Percentiles rank a stretch among this genome's conserved stretches.
These are phyloP conservation scores for Zoanthus gigantus DNA, from an alignment of 92 coral and sea anemone species.

Conservation along the genomic window DNA sequence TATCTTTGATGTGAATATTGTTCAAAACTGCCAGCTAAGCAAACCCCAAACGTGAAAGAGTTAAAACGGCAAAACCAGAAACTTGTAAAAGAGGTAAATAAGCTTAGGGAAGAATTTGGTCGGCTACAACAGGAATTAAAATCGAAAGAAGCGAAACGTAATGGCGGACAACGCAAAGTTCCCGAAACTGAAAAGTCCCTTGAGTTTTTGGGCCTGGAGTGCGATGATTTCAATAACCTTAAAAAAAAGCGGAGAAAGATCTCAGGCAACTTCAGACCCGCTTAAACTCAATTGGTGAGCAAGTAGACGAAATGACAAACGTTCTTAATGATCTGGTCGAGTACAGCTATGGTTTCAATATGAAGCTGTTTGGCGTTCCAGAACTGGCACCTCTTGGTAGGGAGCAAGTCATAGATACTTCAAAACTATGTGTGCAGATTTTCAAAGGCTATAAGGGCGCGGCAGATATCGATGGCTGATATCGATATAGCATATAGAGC, in stretches of 20 bases:
- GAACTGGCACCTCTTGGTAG: neutral
- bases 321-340: neutral
- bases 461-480: neutral
- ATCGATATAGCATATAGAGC: neutral
- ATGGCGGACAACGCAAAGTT: neutral
- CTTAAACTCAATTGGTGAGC: neutral
- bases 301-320: constrained; percentile 5
- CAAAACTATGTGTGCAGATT: neutral
- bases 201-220: neutral
- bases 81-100: neutral
- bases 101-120: neutral
- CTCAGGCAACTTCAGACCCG: neutral
- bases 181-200: neutral
- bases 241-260: constrained; percentile 1
- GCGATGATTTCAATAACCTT: neutral
- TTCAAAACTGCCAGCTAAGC: constrained; percentile 4
- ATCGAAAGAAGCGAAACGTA: neutral
- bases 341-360: neutral
- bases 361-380: neutral
- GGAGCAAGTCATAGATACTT: neutral
- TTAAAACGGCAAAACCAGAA: neutral
- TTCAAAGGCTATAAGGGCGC: neutral
- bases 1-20: neutral
- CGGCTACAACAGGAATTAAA: neutral
- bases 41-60: neutral